Evolutionary conservation across 1,140 invertebrate genomes (phyloP).

Genomic region (Nephila pilipes): DNA sequence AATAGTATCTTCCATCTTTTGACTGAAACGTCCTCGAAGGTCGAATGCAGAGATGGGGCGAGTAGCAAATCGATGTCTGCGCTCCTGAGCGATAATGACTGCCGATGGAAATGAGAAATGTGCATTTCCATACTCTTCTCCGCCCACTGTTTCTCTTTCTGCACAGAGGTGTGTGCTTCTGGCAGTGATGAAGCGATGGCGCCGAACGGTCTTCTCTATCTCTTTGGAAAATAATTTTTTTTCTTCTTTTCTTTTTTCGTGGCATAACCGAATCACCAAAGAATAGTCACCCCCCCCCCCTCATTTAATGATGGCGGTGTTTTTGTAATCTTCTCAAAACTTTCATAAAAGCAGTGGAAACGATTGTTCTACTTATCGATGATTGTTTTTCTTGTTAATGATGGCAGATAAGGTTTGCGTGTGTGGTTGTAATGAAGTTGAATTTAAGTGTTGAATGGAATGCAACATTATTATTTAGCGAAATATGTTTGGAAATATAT

Average conservation of each 20-base stretch:
- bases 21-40: not conserved
- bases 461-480: too few species aligned
- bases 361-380: too few species aligned
- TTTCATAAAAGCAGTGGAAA: too few species aligned
- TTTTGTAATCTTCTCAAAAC: too few species aligned
- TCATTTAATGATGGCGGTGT: too few species aligned
- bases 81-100: constrained; percentile 7
- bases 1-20: not conserved
- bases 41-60: not conserved
- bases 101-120: constrained; percentile 9
- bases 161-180: not conserved
- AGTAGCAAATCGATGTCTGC: not conserved
- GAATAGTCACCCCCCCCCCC: too few species aligned
- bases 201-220: not conserved
- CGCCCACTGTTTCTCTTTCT: constrained; percentile 16
- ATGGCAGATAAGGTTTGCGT: too few species aligned
- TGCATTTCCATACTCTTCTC: constrained; percentile 3
- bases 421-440: too few species aligned
- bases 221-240: not conserved
- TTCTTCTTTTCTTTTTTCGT: not conserved
- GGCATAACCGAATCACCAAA: not conserved
- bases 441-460: too few species aligned
- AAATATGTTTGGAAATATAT: too few species aligned
- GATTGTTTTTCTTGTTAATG: too few species aligned
- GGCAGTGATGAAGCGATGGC: constrained; percentile 32